A percentile compares a stretch with the other conserved stretches of the same genome.
Evolutionary conservation across 2,888 invertebrate genomes (phyloP).

Genomic region (Cistogaster globosa): DNA sequence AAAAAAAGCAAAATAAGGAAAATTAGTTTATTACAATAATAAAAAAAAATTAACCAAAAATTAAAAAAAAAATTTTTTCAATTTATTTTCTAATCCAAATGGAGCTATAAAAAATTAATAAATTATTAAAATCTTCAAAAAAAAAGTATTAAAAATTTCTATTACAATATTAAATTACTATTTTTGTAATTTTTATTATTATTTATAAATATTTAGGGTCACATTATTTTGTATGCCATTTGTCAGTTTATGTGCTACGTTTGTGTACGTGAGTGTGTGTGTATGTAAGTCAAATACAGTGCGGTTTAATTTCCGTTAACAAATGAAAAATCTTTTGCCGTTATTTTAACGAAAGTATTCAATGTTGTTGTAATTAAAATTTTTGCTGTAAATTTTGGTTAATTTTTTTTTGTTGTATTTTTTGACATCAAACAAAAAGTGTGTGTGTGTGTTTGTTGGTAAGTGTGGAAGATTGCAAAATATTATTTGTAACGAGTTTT

Average conservation of each 20-base stretch:
- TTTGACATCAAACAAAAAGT: not conserved
- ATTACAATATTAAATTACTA: not conserved
- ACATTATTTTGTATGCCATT: slow-evolving; percentile 2
- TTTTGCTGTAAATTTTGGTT: slow-evolving; percentile 8
- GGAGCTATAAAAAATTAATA: not conserved
- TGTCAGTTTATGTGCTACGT: not conserved
- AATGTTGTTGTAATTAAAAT: slow-evolving; percentile 25
- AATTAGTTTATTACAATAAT: not conserved
- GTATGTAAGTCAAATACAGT: not conserved
- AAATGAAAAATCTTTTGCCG: slow-evolving; percentile 15
- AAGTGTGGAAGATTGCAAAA: not conserved
- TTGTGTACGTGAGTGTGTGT: not conserved
- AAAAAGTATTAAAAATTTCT: too few species aligned
- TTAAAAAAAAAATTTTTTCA: not conserved
- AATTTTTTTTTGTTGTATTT: not conserved
- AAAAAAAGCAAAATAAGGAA: slow-evolving; percentile 10
- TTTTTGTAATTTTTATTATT: slow-evolving; percentile 6
- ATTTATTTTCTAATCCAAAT: too few species aligned
- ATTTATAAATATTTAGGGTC: not conserved
- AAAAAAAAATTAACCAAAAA: slow-evolving; percentile 1
- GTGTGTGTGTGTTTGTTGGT: not conserved
- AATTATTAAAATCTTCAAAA: not conserved
- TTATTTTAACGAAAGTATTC: not conserved
- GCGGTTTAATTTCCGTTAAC: slow-evolving; percentile 45
- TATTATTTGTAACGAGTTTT: not conserved